Evolutionary conservation across 2,113 vertebrate species (phyloP).

Genomic region (Anthoscopus minutus): DNA sequence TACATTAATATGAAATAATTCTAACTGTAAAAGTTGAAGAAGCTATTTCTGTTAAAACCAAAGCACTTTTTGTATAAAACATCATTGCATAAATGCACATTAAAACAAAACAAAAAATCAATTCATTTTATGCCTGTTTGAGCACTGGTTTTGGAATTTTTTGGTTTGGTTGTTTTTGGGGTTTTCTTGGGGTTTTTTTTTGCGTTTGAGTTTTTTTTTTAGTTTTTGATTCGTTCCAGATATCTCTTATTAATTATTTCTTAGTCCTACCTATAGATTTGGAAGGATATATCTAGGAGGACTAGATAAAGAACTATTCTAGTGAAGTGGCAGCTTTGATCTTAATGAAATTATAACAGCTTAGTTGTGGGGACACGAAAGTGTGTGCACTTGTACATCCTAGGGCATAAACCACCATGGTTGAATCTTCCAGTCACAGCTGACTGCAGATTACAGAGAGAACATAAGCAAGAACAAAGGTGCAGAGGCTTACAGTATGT

Average conservation of each 20-base stretch:
- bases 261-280: neutral
- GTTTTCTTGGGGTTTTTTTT: neutral
- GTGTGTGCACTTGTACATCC: neutral
- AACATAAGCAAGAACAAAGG: neutral
- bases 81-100: neutral
- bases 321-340: neutral
- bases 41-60: neutral
- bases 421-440: neutral
- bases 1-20: neutral
- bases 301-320: neutral
- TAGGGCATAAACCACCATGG: neutral
- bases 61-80: neutral
- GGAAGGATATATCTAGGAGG: neutral
- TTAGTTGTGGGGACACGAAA: neutral
- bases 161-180: neutral
- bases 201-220: neutral
- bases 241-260: neutral
- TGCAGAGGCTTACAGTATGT: neutral
- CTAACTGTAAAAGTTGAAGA: neutral
- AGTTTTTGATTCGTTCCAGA: neutral
- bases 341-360: neutral
- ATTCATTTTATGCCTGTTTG: neutral
- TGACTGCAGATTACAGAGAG: neutral
- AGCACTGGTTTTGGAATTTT: accelerated
- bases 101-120: neutral